These are phyloP conservation scores for Hirtodrosophila histrioides DNA, from an alignment of 2,888 invertebrate species.

Conservation along the genomic window DNA sequence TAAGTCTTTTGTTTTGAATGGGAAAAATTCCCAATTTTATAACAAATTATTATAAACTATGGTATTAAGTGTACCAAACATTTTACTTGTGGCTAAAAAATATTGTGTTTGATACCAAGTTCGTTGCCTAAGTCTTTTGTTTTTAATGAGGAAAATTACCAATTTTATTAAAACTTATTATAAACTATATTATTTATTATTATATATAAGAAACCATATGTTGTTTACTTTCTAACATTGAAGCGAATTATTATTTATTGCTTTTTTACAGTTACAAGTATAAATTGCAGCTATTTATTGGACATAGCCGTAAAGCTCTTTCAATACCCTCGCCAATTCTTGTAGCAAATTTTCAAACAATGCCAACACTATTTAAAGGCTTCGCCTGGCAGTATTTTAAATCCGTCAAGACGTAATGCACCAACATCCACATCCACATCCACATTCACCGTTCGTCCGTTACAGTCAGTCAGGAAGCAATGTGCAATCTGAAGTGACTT, in stretches of 20 bases:
- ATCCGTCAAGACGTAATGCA: constrained; percentile 24
- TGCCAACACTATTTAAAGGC: constrained; percentile 22
- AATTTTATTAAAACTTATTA: too few relatives aligned
- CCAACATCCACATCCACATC: constrained; percentile 16
- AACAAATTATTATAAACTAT: too few relatives aligned
- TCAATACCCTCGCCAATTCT: constrained; percentile 6
- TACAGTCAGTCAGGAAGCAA: constrained; percentile 75
- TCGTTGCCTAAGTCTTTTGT: constrained; percentile 44
- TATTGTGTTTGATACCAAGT: constrained; percentile 3
- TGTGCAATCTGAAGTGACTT: constrained; percentile 79
- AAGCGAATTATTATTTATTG: too few relatives aligned
- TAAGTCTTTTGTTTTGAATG: constrained; percentile 32
- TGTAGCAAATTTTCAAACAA: neutral
- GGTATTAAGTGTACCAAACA: too few relatives aligned
- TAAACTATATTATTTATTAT: too few relatives aligned
- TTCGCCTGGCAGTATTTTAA: constrained; percentile 12
- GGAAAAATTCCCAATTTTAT: neutral
- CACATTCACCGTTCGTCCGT: constrained; percentile 49
- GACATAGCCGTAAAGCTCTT: neutral
- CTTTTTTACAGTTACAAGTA: too few relatives aligned
- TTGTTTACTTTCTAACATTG: too few relatives aligned
- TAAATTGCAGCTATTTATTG: neutral
- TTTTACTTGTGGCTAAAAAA: too few relatives aligned
- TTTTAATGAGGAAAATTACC: too few relatives aligned
- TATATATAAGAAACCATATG: too few relatives aligned